A percentile compares a stretch with the other conserved stretches of the same genome.
phyloP scores from a whole-genome alignment of 2,888 invertebrate species.

The Trypoxylon attenuatum region DNA sequence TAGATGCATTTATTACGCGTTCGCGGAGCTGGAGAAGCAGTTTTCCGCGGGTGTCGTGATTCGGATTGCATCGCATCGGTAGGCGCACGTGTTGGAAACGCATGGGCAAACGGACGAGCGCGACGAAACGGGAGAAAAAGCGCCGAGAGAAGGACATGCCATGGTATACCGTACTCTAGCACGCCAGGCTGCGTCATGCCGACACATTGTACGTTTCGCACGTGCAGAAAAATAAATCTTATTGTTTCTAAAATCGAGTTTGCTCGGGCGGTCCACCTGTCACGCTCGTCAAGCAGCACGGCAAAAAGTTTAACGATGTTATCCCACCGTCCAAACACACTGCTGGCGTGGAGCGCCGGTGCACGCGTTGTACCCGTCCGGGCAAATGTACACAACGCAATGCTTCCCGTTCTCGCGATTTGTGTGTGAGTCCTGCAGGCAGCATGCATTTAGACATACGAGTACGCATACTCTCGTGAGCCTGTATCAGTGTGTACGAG shows the following conservation, averaged over 20 bases:
- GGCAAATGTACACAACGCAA: slow-evolving; percentile 35
- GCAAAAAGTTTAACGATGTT: slow-evolving; percentile 58
- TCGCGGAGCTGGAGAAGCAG: no score
- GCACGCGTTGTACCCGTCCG: slow-evolving; percentile 20
- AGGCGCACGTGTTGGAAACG: background rate
- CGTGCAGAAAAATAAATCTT: slow-evolving; percentile 55
- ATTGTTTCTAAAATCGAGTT: slow-evolving; percentile 58
- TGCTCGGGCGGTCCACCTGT: slow-evolving; percentile 48
- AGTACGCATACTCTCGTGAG: background rate
- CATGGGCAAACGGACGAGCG: background rate
- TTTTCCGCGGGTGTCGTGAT: background rate
- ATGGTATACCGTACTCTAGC: background rate
- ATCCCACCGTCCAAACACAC: slow-evolving; percentile 56
- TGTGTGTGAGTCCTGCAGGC: slow-evolving; percentile 17
- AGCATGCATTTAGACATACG: slow-evolving; percentile 9
- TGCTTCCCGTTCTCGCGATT: slow-evolving; percentile 34
- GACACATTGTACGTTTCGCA: slow-evolving; percentile 29
- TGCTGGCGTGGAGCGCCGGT: slow-evolving; percentile 11
- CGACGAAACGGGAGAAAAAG: slow-evolving; percentile 2
- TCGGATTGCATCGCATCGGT: background rate
- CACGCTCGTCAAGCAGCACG: slow-evolving; percentile 47
- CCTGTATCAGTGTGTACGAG: no score
- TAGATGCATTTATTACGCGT: no score
- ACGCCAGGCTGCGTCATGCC: no score
- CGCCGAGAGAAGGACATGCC: background rate